Evolutionary conservation across 2,888 invertebrate species (phyloP).

Genomic region (Rhimphoctona megacephalus): DNA sequence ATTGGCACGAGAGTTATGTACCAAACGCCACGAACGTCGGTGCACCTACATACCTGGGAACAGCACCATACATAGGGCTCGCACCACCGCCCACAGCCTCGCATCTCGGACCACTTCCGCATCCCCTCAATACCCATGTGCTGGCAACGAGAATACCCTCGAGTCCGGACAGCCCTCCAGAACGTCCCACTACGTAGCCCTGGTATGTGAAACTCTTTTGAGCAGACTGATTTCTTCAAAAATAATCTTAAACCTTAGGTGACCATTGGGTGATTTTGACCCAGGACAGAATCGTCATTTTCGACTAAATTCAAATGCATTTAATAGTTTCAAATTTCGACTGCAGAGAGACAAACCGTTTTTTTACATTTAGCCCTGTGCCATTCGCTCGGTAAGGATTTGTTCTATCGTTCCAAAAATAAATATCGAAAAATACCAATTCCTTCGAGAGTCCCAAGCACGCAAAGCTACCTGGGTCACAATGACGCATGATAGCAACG

Average conservation of each 20-base stretch:
- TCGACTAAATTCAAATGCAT: neutral
- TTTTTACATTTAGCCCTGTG: neutral
- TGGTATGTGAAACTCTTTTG: slow-evolving; percentile 73
- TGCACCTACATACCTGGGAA: slow-evolving; percentile 78
- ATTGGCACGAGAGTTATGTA: slow-evolving; percentile 65
- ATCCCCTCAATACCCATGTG: slow-evolving; percentile 72
- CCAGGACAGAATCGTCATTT: neutral
- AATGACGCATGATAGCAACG: neutral
- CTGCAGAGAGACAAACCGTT: neutral
- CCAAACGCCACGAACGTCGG: slow-evolving; percentile 66
- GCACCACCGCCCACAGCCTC: slow-evolving; percentile 71
- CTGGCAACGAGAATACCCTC: slow-evolving; percentile 72
- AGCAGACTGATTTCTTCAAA: neutral
- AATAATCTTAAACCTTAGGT: neutral
- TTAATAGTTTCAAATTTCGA: neutral
- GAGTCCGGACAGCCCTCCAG: slow-evolving; percentile 76
- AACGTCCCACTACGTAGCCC: slow-evolving; percentile 76
- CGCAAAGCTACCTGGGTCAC: slow-evolving; percentile 1
- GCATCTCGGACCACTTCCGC: slow-evolving; percentile 71
- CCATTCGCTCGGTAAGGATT: neutral
- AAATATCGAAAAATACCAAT: neutral
- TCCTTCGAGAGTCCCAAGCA: neutral
- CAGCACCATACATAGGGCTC: slow-evolving; percentile 76
- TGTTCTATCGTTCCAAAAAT: neutral
- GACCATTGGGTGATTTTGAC: neutral